Conservation (phyloP, 2,888 invertebrate species). For the Eilema sororculum region DNA sequence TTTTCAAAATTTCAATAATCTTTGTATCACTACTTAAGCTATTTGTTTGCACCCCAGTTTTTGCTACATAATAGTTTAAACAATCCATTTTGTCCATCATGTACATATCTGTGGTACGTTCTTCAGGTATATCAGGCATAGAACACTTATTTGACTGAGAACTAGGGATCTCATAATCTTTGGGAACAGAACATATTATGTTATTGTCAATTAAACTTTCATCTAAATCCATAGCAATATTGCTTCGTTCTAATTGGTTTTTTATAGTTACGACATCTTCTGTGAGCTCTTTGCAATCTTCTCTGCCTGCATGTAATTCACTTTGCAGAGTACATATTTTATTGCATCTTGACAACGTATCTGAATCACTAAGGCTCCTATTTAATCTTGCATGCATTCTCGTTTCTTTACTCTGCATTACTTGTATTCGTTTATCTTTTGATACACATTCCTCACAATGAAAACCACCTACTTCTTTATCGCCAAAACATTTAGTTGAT, state of each 20-base stretch:
- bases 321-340: slow-evolving; percentile 79
- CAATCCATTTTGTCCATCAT: slow-evolving; percentile 72
- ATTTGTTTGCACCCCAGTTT: slow-evolving; percentile 62
- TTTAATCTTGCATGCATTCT: slow-evolving; percentile 64
- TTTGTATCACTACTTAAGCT: slow-evolving; percentile 59
- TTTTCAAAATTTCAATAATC: slow-evolving; percentile 77
- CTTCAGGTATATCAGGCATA: slow-evolving; percentile 65
- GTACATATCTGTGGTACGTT: slow-evolving; percentile 61
- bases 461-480: slow-evolving; percentile 20
- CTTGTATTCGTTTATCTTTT: slow-evolving; percentile 59
- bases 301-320: slow-evolving; percentile 75
- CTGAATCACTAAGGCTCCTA: slow-evolving; percentile 76
- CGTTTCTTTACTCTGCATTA: slow-evolving; percentile 48
- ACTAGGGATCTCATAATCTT: slow-evolving; percentile 50
- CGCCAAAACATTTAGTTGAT: slow-evolving; percentile 32
- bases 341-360: slow-evolving; percentile 71
- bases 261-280: slow-evolving; percentile 80
- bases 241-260: slow-evolving; percentile 73
- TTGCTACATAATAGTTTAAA: slow-evolving; percentile 69
- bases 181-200: slow-evolving; percentile 55
- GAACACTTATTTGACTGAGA: slow-evolving; percentile 53
- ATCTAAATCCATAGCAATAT: slow-evolving; percentile 75
- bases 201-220: slow-evolving; percentile 68
- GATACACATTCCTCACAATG: slow-evolving; percentile 58
- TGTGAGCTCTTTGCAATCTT: slow-evolving; percentile 78